These are phyloP conservation scores for Melangyna quadrimaculata DNA, from an alignment of 2,888 invertebrate genomes.

Conservation along the genomic window DNA sequence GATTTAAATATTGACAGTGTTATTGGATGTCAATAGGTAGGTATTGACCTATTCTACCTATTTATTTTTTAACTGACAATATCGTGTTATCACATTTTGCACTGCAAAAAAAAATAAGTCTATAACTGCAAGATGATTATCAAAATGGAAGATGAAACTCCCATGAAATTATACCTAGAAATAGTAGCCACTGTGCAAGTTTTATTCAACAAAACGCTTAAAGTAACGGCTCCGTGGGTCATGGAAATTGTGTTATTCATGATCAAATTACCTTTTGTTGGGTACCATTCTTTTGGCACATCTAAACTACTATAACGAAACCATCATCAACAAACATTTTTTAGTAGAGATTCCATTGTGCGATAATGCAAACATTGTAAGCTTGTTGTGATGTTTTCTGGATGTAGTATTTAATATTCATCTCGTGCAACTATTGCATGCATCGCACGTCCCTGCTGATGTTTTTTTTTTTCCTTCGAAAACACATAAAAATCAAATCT, in stretches of 20 bases:
- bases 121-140: slow-evolving; percentile 39
- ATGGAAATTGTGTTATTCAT: slow-evolving; percentile 66
- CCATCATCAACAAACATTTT: not conserved
- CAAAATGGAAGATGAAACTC: slow-evolving; percentile 49
- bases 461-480: not conserved
- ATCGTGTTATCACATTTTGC: slow-evolving; percentile 51
- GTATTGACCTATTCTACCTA: too few species aligned
- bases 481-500: slow-evolving; percentile 60
- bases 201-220: slow-evolving; percentile 34
- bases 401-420: slow-evolving; percentile 40
- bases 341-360: slow-evolving; percentile 25
- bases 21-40: not conserved
- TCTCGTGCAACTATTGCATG: slow-evolving; percentile 37
- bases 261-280: slow-evolving; percentile 34
- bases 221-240: slow-evolving; percentile 39
- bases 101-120: not conserved
- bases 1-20: slow-evolving; percentile 55
- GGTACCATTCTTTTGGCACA: not conserved
- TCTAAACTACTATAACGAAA: not conserved
- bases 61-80: slow-evolving; percentile 56
- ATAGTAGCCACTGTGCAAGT: slow-evolving; percentile 9
- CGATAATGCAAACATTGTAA: slow-evolving; percentile 34
- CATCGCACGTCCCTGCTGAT: slow-evolving; percentile 40
- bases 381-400: not conserved
- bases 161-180: not conserved